Percentiles rank a stretch among this genome's conserved stretches.
These are phyloP conservation scores for Andrena haemorrhoa DNA, from an alignment of 2,888 invertebrate species.

Conservation along the genomic window DNA sequence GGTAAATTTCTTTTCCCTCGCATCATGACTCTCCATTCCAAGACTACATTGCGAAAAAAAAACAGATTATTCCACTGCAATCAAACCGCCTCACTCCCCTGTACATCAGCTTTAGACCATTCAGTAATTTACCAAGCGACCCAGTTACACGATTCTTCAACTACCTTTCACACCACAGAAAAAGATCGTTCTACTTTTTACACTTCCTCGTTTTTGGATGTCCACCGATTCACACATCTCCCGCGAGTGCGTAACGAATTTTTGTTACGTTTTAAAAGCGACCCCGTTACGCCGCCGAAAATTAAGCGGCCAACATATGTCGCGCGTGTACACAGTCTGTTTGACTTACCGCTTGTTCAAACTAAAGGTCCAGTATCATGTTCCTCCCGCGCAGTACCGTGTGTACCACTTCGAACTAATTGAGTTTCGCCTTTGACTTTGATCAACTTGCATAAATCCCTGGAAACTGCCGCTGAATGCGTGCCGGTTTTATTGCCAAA, in stretches of 20 bases:
- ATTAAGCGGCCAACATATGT: background rate
- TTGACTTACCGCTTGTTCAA: conserved; percentile 8
- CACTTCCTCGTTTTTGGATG: background rate
- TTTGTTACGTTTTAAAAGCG: background rate
- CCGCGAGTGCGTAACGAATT: background rate
- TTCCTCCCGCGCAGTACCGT: background rate
- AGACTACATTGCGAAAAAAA: too few relatives aligned
- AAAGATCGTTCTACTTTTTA: background rate
- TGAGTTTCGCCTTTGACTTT: conserved; percentile 19
- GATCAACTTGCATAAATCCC: conserved; percentile 15
- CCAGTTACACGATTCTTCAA: background rate
- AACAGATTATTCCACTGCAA: too few relatives aligned
- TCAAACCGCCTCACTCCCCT: too few relatives aligned
- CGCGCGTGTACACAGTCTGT: conserved; percentile 7
- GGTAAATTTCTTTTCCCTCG: too few relatives aligned
- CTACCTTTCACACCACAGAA: background rate
- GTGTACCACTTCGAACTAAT: conserved; percentile 2
- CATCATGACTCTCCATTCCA: too few relatives aligned
- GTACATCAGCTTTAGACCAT: too few relatives aligned
- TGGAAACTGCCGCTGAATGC: background rate
- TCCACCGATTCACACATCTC: background rate
- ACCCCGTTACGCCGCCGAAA: background rate
- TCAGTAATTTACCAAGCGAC: too few relatives aligned
- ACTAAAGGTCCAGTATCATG: conserved; percentile 10
- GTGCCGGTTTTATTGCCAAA: background rate